Conservation (phyloP, 2,888 invertebrate species). For the Chloromyia formosa region DNA sequence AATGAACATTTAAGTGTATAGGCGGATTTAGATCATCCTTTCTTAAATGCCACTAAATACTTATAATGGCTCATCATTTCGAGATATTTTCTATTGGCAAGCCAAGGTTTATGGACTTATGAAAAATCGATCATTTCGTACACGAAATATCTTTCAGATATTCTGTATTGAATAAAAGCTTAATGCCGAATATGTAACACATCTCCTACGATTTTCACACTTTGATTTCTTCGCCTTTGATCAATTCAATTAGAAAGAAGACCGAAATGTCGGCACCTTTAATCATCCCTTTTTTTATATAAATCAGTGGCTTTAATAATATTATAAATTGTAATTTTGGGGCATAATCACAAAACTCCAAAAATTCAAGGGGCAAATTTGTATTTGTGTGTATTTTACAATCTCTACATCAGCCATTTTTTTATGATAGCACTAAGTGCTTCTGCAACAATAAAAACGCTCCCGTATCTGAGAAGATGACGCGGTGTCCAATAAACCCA, state of each 20-base stretch:
- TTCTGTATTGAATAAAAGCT: too few relatives aligned
- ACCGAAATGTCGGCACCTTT: slow-evolving; percentile 14
- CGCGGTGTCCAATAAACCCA: neutral
- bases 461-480: neutral
- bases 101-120: neutral
- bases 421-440: slow-evolving; percentile 40
- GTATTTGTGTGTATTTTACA: slow-evolving; percentile 6
- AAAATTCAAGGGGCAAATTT: slow-evolving; percentile 11
- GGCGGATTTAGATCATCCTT: neutral
- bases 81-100: neutral
- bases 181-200: slow-evolving; percentile 11
- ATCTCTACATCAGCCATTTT: neutral
- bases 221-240: slow-evolving; percentile 11
- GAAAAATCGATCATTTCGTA: slow-evolving; percentile 12
- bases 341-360: slow-evolving; percentile 27
- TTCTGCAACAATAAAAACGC: slow-evolving; percentile 17
- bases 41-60: neutral
- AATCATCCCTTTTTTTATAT: neutral
- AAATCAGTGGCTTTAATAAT: neutral
- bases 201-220: slow-evolving; percentile 37
- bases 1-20: too few relatives aligned
- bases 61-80: neutral
- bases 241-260: neutral
- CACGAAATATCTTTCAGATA: too few relatives aligned
- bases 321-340: slow-evolving; percentile 7